These are phyloP conservation scores for Allobates femoralis DNA, from an alignment of 2,797 vertebrate species.

Conservation along the genomic window DNA sequence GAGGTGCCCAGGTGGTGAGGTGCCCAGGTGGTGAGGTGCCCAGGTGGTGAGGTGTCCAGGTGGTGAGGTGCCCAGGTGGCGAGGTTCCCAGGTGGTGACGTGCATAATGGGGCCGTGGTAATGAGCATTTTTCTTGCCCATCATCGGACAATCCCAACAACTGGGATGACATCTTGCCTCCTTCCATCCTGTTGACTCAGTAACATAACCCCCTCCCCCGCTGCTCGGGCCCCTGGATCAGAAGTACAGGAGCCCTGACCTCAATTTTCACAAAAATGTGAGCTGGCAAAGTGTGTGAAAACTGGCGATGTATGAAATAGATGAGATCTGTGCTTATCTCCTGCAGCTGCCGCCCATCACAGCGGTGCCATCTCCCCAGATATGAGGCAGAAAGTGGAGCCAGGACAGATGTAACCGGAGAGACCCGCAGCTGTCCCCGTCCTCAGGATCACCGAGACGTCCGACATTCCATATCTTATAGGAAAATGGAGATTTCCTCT, in stretches of 20 bases:
- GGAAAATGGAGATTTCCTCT: not conserved
- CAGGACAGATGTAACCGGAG: not conserved
- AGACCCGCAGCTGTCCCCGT: not conserved
- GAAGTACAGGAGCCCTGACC: constrained; percentile 23
- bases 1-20: too few relatives aligned
- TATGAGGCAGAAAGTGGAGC: not conserved
- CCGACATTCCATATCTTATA: not conserved
- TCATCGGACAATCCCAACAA: not conserved
- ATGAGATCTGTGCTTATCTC: not conserved
- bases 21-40: too few relatives aligned
- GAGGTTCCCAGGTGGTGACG: too few relatives aligned
- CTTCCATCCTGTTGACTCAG: not conserved
- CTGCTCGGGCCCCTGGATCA: not conserved
- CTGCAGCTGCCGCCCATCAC: constrained; percentile 30
- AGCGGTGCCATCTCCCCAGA: not conserved
- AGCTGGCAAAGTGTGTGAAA: not conserved
- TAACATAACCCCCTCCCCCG: not conserved
- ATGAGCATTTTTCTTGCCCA: not conserved
- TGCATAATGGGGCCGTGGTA: too few relatives aligned
- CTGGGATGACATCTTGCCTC: not conserved
- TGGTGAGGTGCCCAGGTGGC: too few relatives aligned
- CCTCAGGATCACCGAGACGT: not conserved
- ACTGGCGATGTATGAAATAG: not conserved
- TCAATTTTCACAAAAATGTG: constrained; percentile 22
- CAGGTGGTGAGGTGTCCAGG: too few relatives aligned